Percentiles rank a stretch among this genome's conserved stretches.
Conservation (phyloP, 2,113 vertebrate species). For the Megatriorchis doriae region DNA sequence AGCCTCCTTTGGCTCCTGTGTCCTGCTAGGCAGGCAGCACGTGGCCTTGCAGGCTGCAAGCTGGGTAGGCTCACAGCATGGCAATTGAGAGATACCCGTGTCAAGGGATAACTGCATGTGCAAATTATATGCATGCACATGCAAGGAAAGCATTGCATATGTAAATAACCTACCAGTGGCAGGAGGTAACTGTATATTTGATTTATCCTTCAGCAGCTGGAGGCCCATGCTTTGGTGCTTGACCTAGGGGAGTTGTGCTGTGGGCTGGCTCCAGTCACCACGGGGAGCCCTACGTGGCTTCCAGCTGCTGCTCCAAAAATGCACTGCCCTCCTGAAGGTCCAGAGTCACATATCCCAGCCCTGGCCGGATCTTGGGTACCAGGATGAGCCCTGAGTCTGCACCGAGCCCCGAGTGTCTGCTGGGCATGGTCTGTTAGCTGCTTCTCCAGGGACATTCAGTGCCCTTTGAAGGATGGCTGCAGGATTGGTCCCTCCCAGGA, state of each 20-base stretch:
- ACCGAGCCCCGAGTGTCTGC: not conserved
- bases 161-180: not conserved
- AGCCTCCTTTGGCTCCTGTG: not conserved
- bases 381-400: rapidly evolving
- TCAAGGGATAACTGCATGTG: not conserved
- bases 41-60: too few relatives aligned
- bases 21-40: rapidly evolving
- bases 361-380: rapidly evolving
- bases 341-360: too few relatives aligned
- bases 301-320: not conserved
- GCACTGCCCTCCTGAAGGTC: not conserved
- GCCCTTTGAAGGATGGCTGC: not conserved
- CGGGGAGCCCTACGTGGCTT: not conserved
- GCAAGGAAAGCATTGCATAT: not conserved
- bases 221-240: not conserved
- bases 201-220: not conserved
- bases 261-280: not conserved
- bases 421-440: not conserved
- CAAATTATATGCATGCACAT: rapidly evolving
- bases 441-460: not conserved
- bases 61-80: not conserved
- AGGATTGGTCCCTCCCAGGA: not conserved
- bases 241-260: not conserved
- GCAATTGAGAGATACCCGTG: not conserved
- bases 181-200: not conserved